Evolutionary conservation across 2,888 invertebrate species (phyloP).

Genomic region (Sphaerophoria rueppellii): DNA sequence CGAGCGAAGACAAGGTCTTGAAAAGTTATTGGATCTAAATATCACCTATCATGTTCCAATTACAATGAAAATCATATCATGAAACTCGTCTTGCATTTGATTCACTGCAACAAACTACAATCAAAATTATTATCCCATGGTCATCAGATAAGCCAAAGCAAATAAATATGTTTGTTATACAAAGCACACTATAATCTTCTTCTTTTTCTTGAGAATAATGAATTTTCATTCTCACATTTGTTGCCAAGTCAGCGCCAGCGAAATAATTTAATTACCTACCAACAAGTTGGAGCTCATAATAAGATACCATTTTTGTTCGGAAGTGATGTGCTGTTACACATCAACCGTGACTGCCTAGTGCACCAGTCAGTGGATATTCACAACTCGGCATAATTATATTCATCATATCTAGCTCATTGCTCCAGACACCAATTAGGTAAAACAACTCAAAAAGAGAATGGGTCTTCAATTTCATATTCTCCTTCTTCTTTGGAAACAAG

Average conservation of each 20-base stretch:
- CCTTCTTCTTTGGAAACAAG: neutral
- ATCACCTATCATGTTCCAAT: constrained; percentile 10
- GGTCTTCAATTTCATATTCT: neutral
- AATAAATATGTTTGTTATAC: too few relatives aligned
- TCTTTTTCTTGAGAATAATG: constrained; percentile 1
- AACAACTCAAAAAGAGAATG: constrained; percentile 14
- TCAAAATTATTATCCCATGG: constrained; percentile 22
- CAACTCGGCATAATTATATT: neutral
- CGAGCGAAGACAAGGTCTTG: neutral
- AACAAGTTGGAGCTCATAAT: constrained; percentile 12
- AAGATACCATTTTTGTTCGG: neutral
- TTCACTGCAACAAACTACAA: constrained; percentile 16
- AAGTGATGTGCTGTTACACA: neutral
- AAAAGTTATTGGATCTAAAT: too few relatives aligned
- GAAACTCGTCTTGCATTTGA: constrained; percentile 12
- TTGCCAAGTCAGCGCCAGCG: neutral
- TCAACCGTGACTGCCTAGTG: constrained; percentile 30
- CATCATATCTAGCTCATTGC: constrained; percentile 10
- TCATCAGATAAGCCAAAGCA: constrained; percentile 11
- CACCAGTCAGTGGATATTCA: constrained; percentile 14
- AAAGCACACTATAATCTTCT: neutral
- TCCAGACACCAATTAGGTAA: constrained; percentile 23
- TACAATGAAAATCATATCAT: neutral
- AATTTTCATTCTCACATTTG: too few relatives aligned
- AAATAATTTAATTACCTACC: constrained; percentile 27